These are phyloP conservation scores for Drosophila bipectinata DNA, from an alignment of 1,140 invertebrate species.

Conservation along the genomic window DNA sequence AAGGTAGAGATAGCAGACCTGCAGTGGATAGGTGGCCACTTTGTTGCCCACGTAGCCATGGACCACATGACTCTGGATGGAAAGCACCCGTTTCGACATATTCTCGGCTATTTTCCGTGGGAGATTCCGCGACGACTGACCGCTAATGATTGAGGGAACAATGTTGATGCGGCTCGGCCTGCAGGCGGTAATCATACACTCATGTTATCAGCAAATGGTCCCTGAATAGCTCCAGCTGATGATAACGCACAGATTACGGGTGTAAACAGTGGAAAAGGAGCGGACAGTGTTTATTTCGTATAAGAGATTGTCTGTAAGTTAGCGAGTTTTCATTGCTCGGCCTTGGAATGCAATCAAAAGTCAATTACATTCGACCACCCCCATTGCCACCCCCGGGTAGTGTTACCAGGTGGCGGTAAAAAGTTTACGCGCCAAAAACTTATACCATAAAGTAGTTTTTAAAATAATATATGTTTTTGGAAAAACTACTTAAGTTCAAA, in stretches of 20 bases:
- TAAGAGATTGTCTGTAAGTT: constrained; percentile 17
- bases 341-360: constrained; percentile 31
- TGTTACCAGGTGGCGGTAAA: constrained; percentile 14
- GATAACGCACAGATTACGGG: constrained; percentile 10
- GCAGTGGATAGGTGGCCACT: constrained; percentile 96
- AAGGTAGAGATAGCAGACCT: constrained; percentile 87
- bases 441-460: not conserved
- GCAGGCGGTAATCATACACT: constrained; percentile 10
- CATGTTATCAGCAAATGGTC: constrained; percentile 28
- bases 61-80: constrained; percentile 99
- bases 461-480: not conserved
- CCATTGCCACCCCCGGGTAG: constrained; percentile 20
- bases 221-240: constrained; percentile 11
- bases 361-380: constrained; percentile 16
- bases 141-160: constrained; percentile 17
- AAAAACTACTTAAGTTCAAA: not conserved
- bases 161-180: constrained; percentile 18
- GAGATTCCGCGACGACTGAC: constrained; percentile 26
- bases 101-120: not conserved
- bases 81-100: constrained; percentile 88
- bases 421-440: not conserved
- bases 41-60: constrained; percentile 99
- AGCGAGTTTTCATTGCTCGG: constrained; percentile 3
- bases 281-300: not conserved
- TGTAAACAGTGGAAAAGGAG: constrained; percentile 6